A percentile compares a stretch with the other conserved stretches of the same genome.
These are phyloP conservation scores for Bruchidius siliquastri DNA, from an alignment of 2,888 invertebrate species.

Conservation along the genomic window DNA sequence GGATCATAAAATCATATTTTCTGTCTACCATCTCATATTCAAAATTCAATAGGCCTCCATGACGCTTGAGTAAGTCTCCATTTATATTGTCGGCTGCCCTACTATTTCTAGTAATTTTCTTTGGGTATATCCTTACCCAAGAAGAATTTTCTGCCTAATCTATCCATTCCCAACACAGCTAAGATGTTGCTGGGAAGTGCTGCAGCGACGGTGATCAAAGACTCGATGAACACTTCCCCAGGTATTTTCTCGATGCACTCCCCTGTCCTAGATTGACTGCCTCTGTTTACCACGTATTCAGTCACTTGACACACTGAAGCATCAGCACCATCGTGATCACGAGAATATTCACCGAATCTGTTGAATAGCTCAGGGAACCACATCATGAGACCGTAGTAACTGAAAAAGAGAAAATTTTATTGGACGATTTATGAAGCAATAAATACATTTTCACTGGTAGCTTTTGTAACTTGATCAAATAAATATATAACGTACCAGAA, in stretches of 20 bases:
- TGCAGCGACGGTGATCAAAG: slow-evolving; percentile 79
- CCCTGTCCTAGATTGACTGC: slow-evolving; percentile 56
- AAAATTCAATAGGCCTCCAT: too few species aligned
- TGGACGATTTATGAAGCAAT: too few species aligned
- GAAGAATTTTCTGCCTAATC: slow-evolving; percentile 79
- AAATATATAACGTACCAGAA: too few species aligned
- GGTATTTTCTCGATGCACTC: slow-evolving; percentile 70
- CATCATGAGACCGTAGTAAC: slow-evolving; percentile 93
- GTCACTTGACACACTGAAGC: slow-evolving; percentile 75
- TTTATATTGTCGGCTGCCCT: too few species aligned
- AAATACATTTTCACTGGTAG: too few species aligned
- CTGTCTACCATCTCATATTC: too few species aligned
- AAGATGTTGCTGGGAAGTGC: slow-evolving; percentile 82
- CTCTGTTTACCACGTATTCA: slow-evolving; percentile 61
- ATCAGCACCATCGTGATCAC: slow-evolving; percentile 60
- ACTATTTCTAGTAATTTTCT: too few species aligned
- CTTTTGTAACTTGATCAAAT: too few species aligned
- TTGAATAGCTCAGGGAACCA: slow-evolving; percentile 96
- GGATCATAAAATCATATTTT: too few species aligned
- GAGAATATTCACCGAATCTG: slow-evolving; percentile 77
- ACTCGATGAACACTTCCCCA: slow-evolving; percentile 78
- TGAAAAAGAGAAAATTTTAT: slow-evolving; percentile 37
- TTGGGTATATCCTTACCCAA: slow-evolving; percentile 56
- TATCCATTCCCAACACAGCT: slow-evolving; percentile 77
- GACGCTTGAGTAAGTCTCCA: too few species aligned